Evolutionary conservation across 2,888 invertebrate species (phyloP).

Genomic region (Cetonia aurata): DNA sequence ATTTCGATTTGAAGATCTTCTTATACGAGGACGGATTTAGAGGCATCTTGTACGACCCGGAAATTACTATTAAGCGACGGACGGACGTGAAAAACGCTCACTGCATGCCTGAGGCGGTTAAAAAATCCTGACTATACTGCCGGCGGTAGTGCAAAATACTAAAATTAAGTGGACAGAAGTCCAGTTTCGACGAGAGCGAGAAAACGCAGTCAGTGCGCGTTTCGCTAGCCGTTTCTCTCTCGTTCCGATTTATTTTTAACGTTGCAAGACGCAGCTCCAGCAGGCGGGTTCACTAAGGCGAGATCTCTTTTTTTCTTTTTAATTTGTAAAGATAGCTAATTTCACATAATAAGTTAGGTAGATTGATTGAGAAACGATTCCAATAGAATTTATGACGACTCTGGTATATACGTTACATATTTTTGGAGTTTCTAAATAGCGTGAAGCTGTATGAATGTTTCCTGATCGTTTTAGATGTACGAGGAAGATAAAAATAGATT

Average conservation of each 20-base stretch:
- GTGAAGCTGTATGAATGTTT: too few relatives aligned
- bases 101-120: constrained; percentile 32
- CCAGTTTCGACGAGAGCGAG: constrained; percentile 39
- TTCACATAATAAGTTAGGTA: too few relatives aligned
- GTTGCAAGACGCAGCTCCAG: constrained; percentile 19
- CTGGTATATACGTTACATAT: too few relatives aligned
- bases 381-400: too few relatives aligned
- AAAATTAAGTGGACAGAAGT: constrained; percentile 40
- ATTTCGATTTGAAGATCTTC: constrained; percentile 45
- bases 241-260: constrained; percentile 42
- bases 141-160: constrained; percentile 44
- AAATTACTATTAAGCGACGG: too few relatives aligned
- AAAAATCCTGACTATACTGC: constrained; percentile 30
- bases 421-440: too few relatives aligned
- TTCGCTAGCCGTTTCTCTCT: constrained; percentile 12
- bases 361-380: too few relatives aligned
- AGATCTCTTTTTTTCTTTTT: background rate
- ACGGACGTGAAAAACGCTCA: constrained; percentile 7
- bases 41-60: constrained; percentile 43
- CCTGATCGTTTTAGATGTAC: too few relatives aligned
- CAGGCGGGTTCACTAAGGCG: background rate
- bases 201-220: background rate
- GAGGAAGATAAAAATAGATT: too few relatives aligned
- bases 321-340: too few relatives aligned
- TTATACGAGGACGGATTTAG: constrained; percentile 48